Conservation (phyloP, 2,888 invertebrate species). For the Acronicta aceris region DNA sequence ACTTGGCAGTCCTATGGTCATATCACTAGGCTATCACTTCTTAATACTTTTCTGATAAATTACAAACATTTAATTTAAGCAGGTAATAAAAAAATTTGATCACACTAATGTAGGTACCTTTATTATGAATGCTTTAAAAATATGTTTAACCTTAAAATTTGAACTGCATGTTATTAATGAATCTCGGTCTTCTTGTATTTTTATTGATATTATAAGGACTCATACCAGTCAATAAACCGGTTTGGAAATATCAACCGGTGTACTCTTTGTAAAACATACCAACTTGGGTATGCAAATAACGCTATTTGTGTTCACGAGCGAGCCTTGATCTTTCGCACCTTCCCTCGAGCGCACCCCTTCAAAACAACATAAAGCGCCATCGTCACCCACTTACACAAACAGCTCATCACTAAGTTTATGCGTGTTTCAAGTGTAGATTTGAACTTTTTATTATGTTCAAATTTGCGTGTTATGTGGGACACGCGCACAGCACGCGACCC, state of each 20-base stretch:
- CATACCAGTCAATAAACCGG: conserved; percentile 66
- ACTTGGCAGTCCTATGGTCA: no score
- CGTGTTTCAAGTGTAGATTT: conserved; percentile 75
- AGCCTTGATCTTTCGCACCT: conserved; percentile 80
- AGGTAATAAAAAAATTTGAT: neutral
- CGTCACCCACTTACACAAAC: conserved; percentile 60
- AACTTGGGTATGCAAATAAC: conserved; percentile 76
- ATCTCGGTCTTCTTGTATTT: conserved; percentile 37
- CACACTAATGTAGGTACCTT: neutral
- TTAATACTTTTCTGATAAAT: no score
- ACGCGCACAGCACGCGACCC: conserved; percentile 86
- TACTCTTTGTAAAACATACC: conserved; percentile 68
- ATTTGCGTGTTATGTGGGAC: conserved; percentile 85
- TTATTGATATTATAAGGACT: conserved; percentile 56
- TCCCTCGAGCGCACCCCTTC: conserved; percentile 72
- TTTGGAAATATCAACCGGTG: conserved; percentile 83
- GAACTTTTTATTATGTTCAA: conserved; percentile 78
- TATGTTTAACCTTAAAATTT: conserved; percentile 6
- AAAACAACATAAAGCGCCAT: conserved; percentile 51
- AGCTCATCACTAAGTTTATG: conserved; percentile 69
- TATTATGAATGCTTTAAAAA: neutral
- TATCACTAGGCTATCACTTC: no score
- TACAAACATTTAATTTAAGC: neutral
- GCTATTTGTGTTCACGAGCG: conserved; percentile 65
- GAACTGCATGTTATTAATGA: conserved; percentile 20